Base-by-base conservation (phyloP, 2,888 invertebrate species). In the Dermolepida albohirtum region DNA sequence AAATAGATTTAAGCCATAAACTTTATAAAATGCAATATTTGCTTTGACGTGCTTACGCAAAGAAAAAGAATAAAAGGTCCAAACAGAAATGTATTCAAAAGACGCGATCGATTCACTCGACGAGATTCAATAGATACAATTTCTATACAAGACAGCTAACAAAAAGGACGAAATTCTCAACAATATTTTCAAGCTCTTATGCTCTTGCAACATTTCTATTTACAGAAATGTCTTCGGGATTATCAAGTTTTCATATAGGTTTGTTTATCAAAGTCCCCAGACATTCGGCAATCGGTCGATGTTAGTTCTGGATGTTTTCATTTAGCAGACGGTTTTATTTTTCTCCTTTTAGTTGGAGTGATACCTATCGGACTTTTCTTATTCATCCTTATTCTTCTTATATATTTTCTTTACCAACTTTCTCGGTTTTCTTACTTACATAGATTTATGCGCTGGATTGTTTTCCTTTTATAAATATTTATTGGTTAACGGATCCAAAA, bases 191-290 rank as follows among this genome's bases (percentile, higher is more conserved):
- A 14, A 59, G 59, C 12, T 47, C 59, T 44, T 47, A 59, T 47
- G 59, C 29, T 34, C 59, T 14, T 27, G 47, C 59, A 59, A 59
- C 47, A 47, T 59, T 59, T 59, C 59, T 59, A 59, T 59, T 47
- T 44, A 44, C 59, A 11, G 47, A 29, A 59, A 59, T 59, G 44
- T 59, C 59, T 59, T 47, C 34, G 47, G 34, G 34, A 59, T 59
- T 59, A 59, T 59, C 44, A 47, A 44, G 59, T 59, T 59, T 59
- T 59, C 59, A 59, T 59, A 47, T 47, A 44, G 59, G 59, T 59
- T 59, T 59, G 47, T 59, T 59, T 59, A 59, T 59, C 59, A 59
- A 59, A 59, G 59, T 59, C 44, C 44, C 59, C 34, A 59, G 59
- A 59, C 29, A 59, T 59, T 59, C 29, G 59, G 59, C 59, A 59